These are phyloP conservation scores for Antrozous pallidus DNA, from an alignment of 2,797 vertebrate genomes.

Conservation along the genomic window DNA sequence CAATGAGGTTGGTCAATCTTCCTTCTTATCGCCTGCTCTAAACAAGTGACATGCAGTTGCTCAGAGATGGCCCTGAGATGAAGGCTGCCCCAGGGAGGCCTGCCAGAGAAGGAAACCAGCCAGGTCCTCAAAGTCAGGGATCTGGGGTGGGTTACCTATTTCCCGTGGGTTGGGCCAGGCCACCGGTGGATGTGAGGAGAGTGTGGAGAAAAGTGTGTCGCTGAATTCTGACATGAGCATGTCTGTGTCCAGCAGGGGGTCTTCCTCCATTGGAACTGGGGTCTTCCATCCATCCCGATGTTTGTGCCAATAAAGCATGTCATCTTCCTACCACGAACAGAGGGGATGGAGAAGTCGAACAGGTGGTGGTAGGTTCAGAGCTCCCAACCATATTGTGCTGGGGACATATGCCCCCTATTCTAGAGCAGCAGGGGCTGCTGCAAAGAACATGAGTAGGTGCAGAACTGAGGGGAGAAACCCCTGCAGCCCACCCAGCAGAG, in stretches of 20 bases:
- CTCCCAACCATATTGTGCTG: fast-evolving
- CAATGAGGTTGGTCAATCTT: background rate
- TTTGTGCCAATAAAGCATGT: slow-evolving; percentile 84
- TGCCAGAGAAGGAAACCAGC: background rate
- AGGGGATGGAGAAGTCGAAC: background rate
- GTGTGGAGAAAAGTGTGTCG: slow-evolving; percentile 96
- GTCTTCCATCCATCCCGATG: slow-evolving; percentile 85
- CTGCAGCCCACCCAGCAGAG: background rate
- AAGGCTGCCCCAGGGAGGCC: background rate
- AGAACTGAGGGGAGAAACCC: background rate
- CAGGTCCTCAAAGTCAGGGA: background rate
- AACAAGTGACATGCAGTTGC: too few relatives aligned
- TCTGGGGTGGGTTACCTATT: slow-evolving; percentile 86
- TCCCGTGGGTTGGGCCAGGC: slow-evolving; percentile 95
- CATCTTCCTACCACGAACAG: slow-evolving; percentile 89
- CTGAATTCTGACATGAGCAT: slow-evolving; percentile 98
- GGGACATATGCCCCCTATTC: fast-evolving
- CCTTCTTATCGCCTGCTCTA: background rate
- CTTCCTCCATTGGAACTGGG: slow-evolving; percentile 96
- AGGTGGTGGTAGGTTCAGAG: fast-evolving
- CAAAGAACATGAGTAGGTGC: fast-evolving
- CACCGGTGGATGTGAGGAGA: slow-evolving; percentile 93
- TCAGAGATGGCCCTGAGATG: background rate
- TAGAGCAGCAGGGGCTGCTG: background rate
- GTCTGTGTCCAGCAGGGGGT: slow-evolving; percentile 93